Conservation (phyloP, 2,888 invertebrate species). For the Lissonota sp. region DNA sequence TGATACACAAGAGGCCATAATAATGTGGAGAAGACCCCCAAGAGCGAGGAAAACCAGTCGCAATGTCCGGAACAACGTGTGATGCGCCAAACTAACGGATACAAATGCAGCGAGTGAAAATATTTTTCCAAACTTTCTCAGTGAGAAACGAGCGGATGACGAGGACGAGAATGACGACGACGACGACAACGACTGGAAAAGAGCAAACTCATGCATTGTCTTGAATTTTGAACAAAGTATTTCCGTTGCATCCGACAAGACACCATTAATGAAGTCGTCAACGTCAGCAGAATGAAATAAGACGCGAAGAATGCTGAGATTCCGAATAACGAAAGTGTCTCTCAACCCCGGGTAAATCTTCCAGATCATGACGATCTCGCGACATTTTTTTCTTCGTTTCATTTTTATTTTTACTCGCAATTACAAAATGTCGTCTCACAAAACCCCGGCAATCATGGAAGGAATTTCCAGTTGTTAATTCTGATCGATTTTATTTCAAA, state of each 20-base stretch:
- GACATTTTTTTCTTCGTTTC: background rate
- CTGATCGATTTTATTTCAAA: too few species aligned
- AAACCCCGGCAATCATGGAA: background rate
- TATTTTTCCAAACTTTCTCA: background rate
- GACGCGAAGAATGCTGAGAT: slow-evolving; percentile 60
- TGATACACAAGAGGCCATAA: slow-evolving; percentile 31
- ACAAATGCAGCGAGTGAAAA: slow-evolving; percentile 10
- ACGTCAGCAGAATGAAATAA: slow-evolving; percentile 56
- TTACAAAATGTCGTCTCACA: too few species aligned
- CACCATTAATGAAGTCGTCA: slow-evolving; percentile 62
- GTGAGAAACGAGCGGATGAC: background rate
- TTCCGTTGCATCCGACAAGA: slow-evolving; percentile 63
- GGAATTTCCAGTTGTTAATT: too few species aligned
- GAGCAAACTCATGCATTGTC: slow-evolving; percentile 11
- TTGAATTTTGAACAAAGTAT: slow-evolving; percentile 51
- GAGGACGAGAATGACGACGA: background rate
- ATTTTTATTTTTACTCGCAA: slow-evolving; percentile 2
- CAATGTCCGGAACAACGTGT: slow-evolving; percentile 15
- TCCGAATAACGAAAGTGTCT: slow-evolving; percentile 56
- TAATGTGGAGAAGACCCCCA: slow-evolving; percentile 14
- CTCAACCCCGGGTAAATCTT: background rate
- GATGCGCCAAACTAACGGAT: slow-evolving; percentile 25
- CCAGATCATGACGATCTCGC: background rate
- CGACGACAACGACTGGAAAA: background rate
- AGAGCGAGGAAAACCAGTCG: slow-evolving; percentile 17